A percentile compares a stretch with the other conserved stretches of the same genome.
These are phyloP conservation scores for Sinelater perroti DNA, from an alignment of 2,888 invertebrate genomes.

Conservation along the genomic window DNA sequence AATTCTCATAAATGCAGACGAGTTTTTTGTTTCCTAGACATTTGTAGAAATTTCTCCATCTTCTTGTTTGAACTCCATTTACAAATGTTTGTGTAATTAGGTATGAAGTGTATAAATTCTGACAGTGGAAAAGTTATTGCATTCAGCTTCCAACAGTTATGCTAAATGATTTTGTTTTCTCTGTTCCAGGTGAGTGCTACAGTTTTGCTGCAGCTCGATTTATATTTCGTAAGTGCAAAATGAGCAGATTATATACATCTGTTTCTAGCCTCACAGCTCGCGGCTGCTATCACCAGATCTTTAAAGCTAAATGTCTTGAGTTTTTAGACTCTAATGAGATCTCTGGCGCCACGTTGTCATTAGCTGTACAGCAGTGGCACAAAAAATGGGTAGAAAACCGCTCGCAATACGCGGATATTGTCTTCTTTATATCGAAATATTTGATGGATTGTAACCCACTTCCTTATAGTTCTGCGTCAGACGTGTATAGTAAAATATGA, in stretches of 20 bases:
- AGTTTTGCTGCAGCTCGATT: neutral
- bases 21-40: neutral
- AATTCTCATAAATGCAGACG: too few species aligned
- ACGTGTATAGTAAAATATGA: constrained; percentile 45
- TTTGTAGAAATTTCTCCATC: neutral
- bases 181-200: constrained; percentile 21
- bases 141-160: neutral
- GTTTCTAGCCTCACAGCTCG: constrained; percentile 14
- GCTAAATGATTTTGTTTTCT: constrained; percentile 18
- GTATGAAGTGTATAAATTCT: constrained; percentile 11
- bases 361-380: constrained; percentile 35
- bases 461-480: constrained; percentile 42
- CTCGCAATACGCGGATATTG: constrained; percentile 39
- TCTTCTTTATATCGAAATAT: constrained; percentile 44
- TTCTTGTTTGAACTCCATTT: too few species aligned
- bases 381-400: constrained; percentile 39
- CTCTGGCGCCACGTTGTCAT: constrained; percentile 36
- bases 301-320: constrained; percentile 35
- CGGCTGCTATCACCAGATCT: constrained; percentile 15
- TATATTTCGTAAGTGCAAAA: constrained; percentile 13
- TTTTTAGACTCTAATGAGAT: constrained; percentile 32
- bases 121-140: neutral
- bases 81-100: constrained; percentile 13
- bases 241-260: constrained; percentile 27
- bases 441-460: constrained; percentile 45